A percentile compares a stretch with the other conserved stretches of the same genome.
Evolutionary conservation across 2,113 vertebrate genomes (phyloP).

Genomic region (Pelecanoides urinatrix): DNA sequence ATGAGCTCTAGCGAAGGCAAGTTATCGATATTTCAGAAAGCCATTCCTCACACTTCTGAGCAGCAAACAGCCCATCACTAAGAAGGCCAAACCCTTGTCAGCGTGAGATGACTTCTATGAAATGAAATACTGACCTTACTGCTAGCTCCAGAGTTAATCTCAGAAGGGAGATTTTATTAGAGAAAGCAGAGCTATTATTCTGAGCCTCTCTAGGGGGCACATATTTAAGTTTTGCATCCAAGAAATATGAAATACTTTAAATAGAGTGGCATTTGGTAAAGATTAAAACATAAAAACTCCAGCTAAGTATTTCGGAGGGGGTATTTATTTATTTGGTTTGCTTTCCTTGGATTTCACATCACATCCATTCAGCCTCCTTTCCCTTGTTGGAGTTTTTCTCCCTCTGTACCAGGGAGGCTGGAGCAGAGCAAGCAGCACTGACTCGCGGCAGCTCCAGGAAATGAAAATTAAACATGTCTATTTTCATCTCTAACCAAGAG

Average conservation of each 20-base stretch:
- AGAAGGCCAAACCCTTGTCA: slow-evolving; percentile 33
- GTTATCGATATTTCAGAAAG: slow-evolving; percentile 38
- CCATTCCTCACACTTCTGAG: slow-evolving; percentile 51
- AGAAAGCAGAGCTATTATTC: neutral
- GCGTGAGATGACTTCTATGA: neutral
- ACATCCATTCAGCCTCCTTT: neutral
- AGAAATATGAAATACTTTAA: neutral
- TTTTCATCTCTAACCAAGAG: neutral
- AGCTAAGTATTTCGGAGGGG: neutral
- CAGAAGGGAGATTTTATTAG: slow-evolving; percentile 5
- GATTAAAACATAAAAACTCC: neutral
- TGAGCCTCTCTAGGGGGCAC: neutral
- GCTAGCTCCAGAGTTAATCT: slow-evolving; percentile 9
- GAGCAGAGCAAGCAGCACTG: neutral
- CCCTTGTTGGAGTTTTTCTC: neutral
- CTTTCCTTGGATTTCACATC: neutral
- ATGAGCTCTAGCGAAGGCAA: neutral
- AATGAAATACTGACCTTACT: slow-evolving; percentile 16
- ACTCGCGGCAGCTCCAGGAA: slow-evolving; percentile 1
- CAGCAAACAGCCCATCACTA: slow-evolving; percentile 51
- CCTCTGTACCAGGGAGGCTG: neutral
- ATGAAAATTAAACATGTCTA: neutral
- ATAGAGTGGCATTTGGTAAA: neutral
- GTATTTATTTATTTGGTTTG: neutral
- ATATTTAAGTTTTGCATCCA: neutral